Base-by-base conservation (phyloP, 2,797 vertebrate genomes). In the Chromis chromis region DNA sequence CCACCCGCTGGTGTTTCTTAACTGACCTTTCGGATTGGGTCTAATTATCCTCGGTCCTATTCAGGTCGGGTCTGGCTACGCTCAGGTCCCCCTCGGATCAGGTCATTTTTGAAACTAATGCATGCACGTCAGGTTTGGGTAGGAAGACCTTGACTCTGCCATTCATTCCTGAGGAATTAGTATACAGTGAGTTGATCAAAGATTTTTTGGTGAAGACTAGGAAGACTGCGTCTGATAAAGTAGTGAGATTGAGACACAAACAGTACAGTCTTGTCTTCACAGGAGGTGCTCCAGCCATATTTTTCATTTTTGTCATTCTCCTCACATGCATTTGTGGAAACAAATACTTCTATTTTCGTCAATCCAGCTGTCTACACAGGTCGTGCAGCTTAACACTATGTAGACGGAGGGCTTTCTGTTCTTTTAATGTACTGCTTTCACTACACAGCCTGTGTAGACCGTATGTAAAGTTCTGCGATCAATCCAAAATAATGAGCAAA, bases 31-130 rank as follows among this genome's bases (percentile, higher is more conserved):
- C 39, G 24, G 21, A 65, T 54, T 2, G 28, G 24, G 48, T 48
- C 48, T 70, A 44, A 79, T 79, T 79, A 65, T 68, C 49, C n/a
- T 63, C 19, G 3, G 39, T 7, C 73, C 44, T 61, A 16, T 68
- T 79, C 50, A 50, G 64, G 63, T 39, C 22, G 1, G 49, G 28
- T 65, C 28, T 31, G 65, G 39, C 36, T 52, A 36, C 40, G 61
- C 46, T 65, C 52, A 27, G 68, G 22, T 65, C 54, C 19, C 42
- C 36, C n/a, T 57, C 4, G 19, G 44, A 74, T 70, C 54, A 31
- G 25, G 13, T 36, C 14, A 2, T 50, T 50, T 81, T 36, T 48
- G 1, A 49, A 61, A 24, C 2, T 21, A 4, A 24, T 19, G 44
- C 17, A 46, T 46, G 16, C 16, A 42, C 3, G 9, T 42, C 44